Conservation (phyloP, 2,797 vertebrate genomes). For the Typhlichthys eigenmanni region DNA sequence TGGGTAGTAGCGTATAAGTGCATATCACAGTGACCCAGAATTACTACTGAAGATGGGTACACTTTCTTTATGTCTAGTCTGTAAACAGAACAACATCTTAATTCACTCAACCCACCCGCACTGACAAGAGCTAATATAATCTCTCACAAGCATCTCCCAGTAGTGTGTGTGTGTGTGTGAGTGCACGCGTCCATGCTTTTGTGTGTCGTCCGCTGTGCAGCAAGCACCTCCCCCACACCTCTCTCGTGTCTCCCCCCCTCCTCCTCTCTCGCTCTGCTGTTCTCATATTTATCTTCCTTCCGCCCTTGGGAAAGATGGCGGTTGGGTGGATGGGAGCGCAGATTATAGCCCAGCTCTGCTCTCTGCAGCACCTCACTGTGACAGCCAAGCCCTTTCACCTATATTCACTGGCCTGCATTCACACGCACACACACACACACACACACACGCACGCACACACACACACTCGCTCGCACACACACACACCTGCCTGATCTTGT, state of each 20-base stretch:
- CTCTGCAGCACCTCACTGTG: conserved; percentile 54
- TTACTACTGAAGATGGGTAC: too few species aligned
- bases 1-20: too few species aligned
- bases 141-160: background rate
- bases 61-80: too few species aligned
- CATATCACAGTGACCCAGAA: too few species aligned
- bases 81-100: too few species aligned
- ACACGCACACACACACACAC: conserved; percentile 6
- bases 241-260: background rate
- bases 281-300: conserved; percentile 35
- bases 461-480: too few species aligned
- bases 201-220: background rate
- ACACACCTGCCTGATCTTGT: too few species aligned
- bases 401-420: conserved; percentile 48
- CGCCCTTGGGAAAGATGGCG: conserved; percentile 36
- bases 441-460: conserved; percentile 11
- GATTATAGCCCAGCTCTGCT: conserved; percentile 60
- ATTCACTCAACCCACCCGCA: background rate
- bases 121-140: background rate
- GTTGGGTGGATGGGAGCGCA: conserved; percentile 42
- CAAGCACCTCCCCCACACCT: background rate
- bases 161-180: background rate
- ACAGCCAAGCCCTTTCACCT: conserved; percentile 70
- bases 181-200: background rate
- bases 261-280: conserved; percentile 9